phyloP scores from a whole-genome alignment of 2,888 invertebrate genomes.

The Rhabditoides inermis region DNA sequence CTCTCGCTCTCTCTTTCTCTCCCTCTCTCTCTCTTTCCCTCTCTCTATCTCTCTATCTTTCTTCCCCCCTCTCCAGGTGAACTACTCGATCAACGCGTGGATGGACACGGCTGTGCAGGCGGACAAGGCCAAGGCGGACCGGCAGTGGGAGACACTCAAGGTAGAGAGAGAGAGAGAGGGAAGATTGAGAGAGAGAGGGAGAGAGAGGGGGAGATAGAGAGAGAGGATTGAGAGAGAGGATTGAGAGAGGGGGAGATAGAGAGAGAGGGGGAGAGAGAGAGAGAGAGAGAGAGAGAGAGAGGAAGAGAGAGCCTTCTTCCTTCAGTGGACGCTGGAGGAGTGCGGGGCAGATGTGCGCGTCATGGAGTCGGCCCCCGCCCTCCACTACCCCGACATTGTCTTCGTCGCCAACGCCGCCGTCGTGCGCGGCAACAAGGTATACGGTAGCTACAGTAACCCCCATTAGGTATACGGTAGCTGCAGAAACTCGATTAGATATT shows the following conservation, averaged over 20 bases:
- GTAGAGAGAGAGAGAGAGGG: too few relatives aligned
- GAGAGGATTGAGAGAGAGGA: too few relatives aligned
- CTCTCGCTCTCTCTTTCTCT: too few relatives aligned
- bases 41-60: too few relatives aligned
- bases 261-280: too few relatives aligned
- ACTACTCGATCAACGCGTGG: conserved; percentile 50
- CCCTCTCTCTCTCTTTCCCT: background rate
- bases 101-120: conserved; percentile 33
- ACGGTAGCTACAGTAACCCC: background rate
- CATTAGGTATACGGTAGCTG: conserved; percentile 28
- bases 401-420: conserved; percentile 49
- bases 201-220: too few relatives aligned
- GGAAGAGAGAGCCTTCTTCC: too few relatives aligned
- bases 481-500: too few relatives aligned
- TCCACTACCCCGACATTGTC: conserved; percentile 41
- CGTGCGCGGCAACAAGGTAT: conserved; percentile 24
- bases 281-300: too few relatives aligned
- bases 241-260: too few relatives aligned
- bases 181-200: too few relatives aligned
- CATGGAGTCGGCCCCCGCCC: conserved; percentile 36
- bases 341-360: conserved; percentile 40
- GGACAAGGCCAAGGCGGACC: conserved; percentile 26
- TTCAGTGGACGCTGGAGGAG: conserved; percentile 31
- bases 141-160: conserved; percentile 44
- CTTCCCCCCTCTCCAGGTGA: conserved; percentile 33